These are phyloP conservation scores for Pseudomyrmex flavicornis DNA, from an alignment of 1,140 invertebrate genomes.

Conservation along the genomic window DNA sequence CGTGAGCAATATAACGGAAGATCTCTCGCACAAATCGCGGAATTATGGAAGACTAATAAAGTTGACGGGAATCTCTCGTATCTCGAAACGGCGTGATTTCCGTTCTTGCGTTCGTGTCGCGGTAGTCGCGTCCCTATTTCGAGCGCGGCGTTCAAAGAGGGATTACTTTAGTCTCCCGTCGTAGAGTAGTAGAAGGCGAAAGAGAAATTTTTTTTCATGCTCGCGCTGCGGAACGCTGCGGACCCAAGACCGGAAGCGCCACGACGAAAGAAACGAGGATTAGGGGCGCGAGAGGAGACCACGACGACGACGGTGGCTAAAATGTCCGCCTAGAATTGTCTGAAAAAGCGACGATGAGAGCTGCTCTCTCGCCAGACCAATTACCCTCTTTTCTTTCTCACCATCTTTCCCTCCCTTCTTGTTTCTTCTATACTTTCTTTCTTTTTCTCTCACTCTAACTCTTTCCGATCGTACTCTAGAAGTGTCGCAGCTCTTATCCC, in stretches of 20 bases:
- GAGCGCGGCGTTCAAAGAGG: constrained; percentile 13
- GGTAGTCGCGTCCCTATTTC: not conserved
- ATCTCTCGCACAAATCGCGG: not conserved
- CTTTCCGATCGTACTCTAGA: constrained; percentile 32
- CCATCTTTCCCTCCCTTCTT: not conserved
- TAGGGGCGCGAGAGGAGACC: constrained; percentile 47
- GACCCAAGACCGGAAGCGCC: constrained; percentile 37
- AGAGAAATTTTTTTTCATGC: constrained; percentile 39
- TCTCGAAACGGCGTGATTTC: constrained; percentile 15
- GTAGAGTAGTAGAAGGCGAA: not conserved
- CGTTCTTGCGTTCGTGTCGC: not conserved
- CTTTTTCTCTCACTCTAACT: not conserved
- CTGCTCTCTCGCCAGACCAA: constrained; percentile 64
- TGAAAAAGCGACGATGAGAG: constrained; percentile 71
- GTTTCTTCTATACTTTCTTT: not conserved
- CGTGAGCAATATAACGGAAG: not conserved
- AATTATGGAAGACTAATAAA: constrained; percentile 29
- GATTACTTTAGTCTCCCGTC: constrained; percentile 30
- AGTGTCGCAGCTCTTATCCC: constrained; percentile 62
- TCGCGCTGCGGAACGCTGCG: constrained; percentile 4
- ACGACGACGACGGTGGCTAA: constrained; percentile 57
- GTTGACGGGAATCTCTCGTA: not conserved
- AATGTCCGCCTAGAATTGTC: constrained; percentile 72
- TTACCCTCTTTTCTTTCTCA: constrained; percentile 70
- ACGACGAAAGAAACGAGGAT: constrained; percentile 60